Percentiles rank a stretch among this genome's conserved stretches.
Evolutionary conservation across 92 coral and sea anemone genomes (phyloP).

Genomic region (Parazoanthus darwini): DNA sequence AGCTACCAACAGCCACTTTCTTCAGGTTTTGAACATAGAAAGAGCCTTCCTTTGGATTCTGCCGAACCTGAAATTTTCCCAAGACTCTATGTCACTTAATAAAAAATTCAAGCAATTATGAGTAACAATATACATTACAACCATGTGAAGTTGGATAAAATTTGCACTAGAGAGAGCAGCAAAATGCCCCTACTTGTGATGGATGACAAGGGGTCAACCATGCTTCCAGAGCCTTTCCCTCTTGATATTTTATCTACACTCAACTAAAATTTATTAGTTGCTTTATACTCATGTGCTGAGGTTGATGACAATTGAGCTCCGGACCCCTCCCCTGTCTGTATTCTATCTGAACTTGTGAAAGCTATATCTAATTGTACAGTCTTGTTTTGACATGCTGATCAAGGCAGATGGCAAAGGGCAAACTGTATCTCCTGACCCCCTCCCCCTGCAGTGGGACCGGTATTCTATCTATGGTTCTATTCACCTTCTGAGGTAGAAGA

Average conservation of each 20-base stretch:
- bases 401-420: too few species aligned
- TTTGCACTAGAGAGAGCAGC: not conserved
- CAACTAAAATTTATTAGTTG: too few species aligned
- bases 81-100: not conserved
- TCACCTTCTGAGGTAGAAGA: too few species aligned
- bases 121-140: too few species aligned
- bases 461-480: too few species aligned
- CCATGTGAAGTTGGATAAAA: too few species aligned
- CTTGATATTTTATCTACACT: not conserved
- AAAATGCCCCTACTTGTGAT: not conserved
- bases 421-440: not conserved
- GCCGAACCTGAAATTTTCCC: constrained; percentile 80
- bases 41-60: constrained; percentile 95
- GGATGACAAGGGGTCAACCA: too few species aligned
- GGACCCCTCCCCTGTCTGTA: not conserved
- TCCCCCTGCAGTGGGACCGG: not conserved
- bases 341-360: not conserved
- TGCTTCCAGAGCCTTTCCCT: not conserved
- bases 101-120: not conserved
- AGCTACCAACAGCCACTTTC: constrained; percentile 94
- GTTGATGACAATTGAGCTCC: not conserved
- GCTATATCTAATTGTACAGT: not conserved
- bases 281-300: not conserved
- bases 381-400: too few species aligned
- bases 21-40: constrained; percentile 95